A percentile compares a stretch with the other conserved stretches of the same genome.
Evolutionary conservation across 2,797 vertebrate genomes (phyloP).

Genomic region (Chelmon rostratus): DNA sequence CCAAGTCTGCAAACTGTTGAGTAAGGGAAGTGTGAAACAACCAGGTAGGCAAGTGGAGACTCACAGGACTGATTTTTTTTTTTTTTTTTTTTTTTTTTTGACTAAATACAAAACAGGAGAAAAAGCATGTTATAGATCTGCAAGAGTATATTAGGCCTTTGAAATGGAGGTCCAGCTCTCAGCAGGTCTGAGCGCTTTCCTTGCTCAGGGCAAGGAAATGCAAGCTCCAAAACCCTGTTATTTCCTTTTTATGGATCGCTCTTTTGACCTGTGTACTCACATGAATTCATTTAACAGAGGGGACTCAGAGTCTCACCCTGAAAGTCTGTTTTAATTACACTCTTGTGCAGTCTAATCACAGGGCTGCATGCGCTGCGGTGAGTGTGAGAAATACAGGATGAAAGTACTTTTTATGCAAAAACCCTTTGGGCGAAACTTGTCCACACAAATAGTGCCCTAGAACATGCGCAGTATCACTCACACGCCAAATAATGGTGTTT

Average conservation of each 20-base stretch:
- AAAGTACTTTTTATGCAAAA: not conserved
- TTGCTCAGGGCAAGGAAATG: conserved; percentile 27
- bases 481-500: conserved; percentile 5
- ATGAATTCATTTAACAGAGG: conserved; percentile 52
- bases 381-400: conserved; percentile 27
- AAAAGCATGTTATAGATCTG: conserved; percentile 15
- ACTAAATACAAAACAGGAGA: conserved; percentile 4
- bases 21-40: conserved; percentile 16
- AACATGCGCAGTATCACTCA: not conserved
- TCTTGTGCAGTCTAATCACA: conserved; percentile 37
- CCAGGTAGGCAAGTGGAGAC: conserved; percentile 17
- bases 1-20: conserved; percentile 39
- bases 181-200: conserved; percentile 13
- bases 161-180: conserved; percentile 16
- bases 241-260: conserved; percentile 25
- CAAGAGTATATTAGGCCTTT: conserved; percentile 16
- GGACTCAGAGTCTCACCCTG: conserved; percentile 24
- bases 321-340: conserved; percentile 44
- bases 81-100: too few relatives aligned
- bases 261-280: conserved; percentile 44
- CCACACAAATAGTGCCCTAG: not conserved
- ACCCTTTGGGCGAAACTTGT: not conserved
- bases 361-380: not conserved
- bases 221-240: conserved; percentile 23
- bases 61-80: not conserved